These are phyloP conservation scores for Micrastur ruficollis DNA, from an alignment of 2,797 vertebrate species.

Conservation along the genomic window DNA sequence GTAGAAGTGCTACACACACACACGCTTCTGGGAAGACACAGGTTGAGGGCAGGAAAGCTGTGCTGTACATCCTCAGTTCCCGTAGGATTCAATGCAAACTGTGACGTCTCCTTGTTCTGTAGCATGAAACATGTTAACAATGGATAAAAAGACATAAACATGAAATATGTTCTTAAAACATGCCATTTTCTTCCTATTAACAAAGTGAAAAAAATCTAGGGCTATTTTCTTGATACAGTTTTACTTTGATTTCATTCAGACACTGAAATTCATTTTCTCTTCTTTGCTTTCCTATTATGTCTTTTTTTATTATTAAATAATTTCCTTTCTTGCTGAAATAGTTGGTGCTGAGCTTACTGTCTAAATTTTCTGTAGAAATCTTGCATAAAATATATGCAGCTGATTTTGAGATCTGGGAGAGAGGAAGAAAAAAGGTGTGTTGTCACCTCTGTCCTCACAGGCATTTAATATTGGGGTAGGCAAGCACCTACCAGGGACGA, in stretches of 20 bases:
- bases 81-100: background rate
- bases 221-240: background rate
- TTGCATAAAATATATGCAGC: background rate
- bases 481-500: fast-evolving
- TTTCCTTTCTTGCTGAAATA: background rate
- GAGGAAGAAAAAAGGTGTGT: background rate
- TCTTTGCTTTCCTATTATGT: background rate
- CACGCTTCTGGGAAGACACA: background rate
- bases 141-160: background rate
- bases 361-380: background rate
- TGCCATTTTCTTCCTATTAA: background rate
- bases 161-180: background rate
- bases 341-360: background rate
- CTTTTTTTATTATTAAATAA: background rate
- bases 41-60: background rate
- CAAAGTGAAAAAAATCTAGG: background rate
- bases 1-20: background rate
- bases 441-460: background rate
- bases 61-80: background rate
- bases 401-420: background rate
- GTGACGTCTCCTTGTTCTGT: background rate
- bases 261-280: background rate
- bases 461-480: background rate
- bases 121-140: background rate
- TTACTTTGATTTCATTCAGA: background rate